Base-by-base conservation (phyloP, 2,888 invertebrate species). In the Leptinotarsa juncta region DNA sequence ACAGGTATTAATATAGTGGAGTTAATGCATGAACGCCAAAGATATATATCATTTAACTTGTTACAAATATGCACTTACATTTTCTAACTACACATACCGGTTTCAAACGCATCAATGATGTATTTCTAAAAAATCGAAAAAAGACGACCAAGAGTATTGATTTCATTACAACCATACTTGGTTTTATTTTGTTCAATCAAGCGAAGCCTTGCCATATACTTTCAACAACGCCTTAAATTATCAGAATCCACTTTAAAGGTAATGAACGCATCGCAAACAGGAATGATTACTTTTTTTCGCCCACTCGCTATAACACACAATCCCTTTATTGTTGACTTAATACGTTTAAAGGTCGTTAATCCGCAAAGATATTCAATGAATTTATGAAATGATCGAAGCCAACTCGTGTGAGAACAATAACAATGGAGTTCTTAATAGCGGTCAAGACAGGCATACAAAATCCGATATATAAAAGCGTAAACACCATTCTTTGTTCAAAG, bases 321-420 rank as follows among this genome's bases (percentile, higher is more conserved):
- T 72, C 75, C 75, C 55, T 74, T 71, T 74, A 74, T 74, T 74
- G 69, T 71, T 69, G 68, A 72, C 75, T 71, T 75, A 72, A 75
- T 75, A 72, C 75, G 72, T 72, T 75, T 75, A 75, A 75, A 75
- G 75, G 75, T 72, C 75, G 62, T 72, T 75, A 75, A 72, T 75
- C 75, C 68, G 14, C 32, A 42, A 62, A 62, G 62, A 32, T 62
- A 62, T 62, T 42, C 62, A 62, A 62, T 62, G 62, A 62, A 62
- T 62, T 62, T 14, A 62, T 32, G 32, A 62, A 62, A 62, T 62
- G 62, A 32, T 16, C 62, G 32, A 2, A 42, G 62, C 26, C n/a
- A 32, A 62, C 62, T 32, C 62, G 62, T 42, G 62, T 62, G 32
- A 32, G 62, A 62, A 62, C 62, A 62, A 62, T 32, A 62, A 62